Conservation (phyloP, 2,888 invertebrate species). For the Tiliacea citrago region DNA sequence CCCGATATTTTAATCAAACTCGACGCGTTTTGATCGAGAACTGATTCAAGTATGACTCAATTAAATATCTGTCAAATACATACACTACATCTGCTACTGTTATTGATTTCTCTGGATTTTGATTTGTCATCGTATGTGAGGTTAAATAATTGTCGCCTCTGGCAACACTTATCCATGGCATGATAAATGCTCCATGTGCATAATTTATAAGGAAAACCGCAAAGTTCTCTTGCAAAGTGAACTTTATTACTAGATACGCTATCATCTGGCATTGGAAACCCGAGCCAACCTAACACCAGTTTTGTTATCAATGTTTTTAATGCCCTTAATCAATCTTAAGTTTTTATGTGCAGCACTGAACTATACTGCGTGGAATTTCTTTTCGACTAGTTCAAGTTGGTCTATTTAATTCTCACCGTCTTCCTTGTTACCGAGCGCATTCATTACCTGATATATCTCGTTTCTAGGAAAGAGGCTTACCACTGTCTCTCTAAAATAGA, state of each 20-base stretch:
- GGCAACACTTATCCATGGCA: not conserved
- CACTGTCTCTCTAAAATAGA: not conserved
- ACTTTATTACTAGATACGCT: conserved; percentile 8
- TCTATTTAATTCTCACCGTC: not conserved
- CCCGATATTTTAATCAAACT: conserved; percentile 42
- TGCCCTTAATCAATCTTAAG: not conserved
- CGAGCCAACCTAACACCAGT: conserved; percentile 1
- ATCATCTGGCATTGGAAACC: conserved; percentile 29
- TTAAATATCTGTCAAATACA: conserved; percentile 14
- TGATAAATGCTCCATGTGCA: conserved; percentile 23
- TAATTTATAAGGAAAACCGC: conserved; percentile 41
- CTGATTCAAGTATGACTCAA: conserved; percentile 45
- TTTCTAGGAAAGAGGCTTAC: not conserved
- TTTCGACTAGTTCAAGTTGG: not conserved
- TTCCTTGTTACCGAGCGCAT: not conserved
- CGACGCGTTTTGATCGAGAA: conserved; percentile 56
- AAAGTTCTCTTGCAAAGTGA: conserved; percentile 25
- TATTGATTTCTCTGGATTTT: conserved; percentile 18
- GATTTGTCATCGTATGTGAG: conserved; percentile 23
- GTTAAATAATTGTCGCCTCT: conserved; percentile 16
- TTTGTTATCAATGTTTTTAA: not conserved
- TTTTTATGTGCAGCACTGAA: not conserved
- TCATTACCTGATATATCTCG: not conserved
- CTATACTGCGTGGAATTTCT: not conserved
- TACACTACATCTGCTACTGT: conserved; percentile 6